Evolutionary conservation across 2,797 vertebrate species (phyloP).

Genomic region (Mionectes olivaceus): DNA sequence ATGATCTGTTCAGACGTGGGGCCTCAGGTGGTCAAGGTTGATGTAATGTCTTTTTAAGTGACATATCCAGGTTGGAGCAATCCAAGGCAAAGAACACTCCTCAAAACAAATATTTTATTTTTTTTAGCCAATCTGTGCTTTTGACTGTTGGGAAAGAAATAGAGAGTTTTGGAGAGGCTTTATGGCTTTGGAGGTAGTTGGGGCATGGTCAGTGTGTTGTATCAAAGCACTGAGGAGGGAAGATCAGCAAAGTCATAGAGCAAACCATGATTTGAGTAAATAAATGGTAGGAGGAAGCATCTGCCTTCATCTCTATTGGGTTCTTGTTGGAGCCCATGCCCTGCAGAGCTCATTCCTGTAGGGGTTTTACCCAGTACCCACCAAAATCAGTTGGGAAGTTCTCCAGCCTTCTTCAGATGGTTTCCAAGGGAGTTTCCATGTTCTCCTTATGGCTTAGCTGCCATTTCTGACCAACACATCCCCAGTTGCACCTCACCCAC

Average conservation of each 20-base stretch:
- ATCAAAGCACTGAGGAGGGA: background rate
- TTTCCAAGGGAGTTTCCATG: rapidly evolving
- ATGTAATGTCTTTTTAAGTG: background rate
- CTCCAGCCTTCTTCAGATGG: rapidly evolving
- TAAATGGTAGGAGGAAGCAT: background rate
- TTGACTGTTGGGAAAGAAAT: background rate
- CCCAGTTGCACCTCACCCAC: rapidly evolving
- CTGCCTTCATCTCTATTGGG: background rate
- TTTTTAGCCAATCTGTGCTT: background rate
- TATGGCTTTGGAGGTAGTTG: background rate
- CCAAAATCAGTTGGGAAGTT: background rate
- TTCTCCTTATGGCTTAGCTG: background rate
- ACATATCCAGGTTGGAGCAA: background rate
- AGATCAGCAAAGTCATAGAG: background rate
- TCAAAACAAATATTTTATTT: background rate
- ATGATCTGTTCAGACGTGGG: background rate
- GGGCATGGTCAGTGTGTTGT: rapidly evolving
- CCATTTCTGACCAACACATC: background rate
- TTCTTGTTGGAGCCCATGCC: background rate
- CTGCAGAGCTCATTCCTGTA: background rate
- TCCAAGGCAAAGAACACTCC: background rate
- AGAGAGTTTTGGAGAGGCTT: background rate
- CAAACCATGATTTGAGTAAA: background rate
- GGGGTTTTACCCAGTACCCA: background rate
- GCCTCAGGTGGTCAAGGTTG: background rate